phyloP scores from a whole-genome alignment of 92 coral and sea anemone genomes.

The Palythoa heliodiscus region DNA sequence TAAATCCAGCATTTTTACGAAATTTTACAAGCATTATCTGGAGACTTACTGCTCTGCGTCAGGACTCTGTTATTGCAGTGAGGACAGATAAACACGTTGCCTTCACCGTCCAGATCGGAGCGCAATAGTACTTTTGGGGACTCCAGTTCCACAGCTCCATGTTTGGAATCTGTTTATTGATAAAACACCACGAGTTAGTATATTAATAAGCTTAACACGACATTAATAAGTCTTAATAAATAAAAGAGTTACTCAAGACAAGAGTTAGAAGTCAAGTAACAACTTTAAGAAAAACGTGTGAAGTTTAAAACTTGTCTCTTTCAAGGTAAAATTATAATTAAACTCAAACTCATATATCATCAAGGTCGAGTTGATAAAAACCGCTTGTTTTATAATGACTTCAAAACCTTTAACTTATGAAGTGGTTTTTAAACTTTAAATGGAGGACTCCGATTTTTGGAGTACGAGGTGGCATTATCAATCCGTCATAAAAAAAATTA shows the following conservation, averaged over 20 bases:
- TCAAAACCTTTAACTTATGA: too few species aligned
- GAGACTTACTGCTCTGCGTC: slow-evolving; percentile 53
- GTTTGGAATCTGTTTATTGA: slow-evolving; percentile 43
- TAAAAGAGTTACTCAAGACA: not conserved
- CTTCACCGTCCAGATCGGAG: slow-evolving; percentile 44
- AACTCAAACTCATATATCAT: too few species aligned
- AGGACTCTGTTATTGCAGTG: slow-evolving; percentile 62
- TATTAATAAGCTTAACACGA: not conserved
- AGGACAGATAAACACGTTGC: slow-evolving; percentile 60
- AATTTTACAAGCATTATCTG: not conserved
- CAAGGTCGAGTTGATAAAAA: too few species aligned
- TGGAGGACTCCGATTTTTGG: not conserved
- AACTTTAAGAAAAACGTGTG: not conserved
- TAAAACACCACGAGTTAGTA: not conserved
- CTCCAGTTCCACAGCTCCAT: slow-evolving; percentile 41
- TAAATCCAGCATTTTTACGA: not conserved
- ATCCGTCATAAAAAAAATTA: not conserved
- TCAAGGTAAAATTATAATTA: too few species aligned
- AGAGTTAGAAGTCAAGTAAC: not conserved
- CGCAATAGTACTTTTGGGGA: slow-evolving; percentile 14
- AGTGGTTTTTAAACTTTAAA: not conserved
- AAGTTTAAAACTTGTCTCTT: not conserved
- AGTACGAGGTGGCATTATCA: not conserved
- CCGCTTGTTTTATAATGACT: too few species aligned
- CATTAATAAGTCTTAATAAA: not conserved